Evolutionary conservation across 2,797 vertebrate species (phyloP).

Genomic region (Brachymystax lenok): DNA sequence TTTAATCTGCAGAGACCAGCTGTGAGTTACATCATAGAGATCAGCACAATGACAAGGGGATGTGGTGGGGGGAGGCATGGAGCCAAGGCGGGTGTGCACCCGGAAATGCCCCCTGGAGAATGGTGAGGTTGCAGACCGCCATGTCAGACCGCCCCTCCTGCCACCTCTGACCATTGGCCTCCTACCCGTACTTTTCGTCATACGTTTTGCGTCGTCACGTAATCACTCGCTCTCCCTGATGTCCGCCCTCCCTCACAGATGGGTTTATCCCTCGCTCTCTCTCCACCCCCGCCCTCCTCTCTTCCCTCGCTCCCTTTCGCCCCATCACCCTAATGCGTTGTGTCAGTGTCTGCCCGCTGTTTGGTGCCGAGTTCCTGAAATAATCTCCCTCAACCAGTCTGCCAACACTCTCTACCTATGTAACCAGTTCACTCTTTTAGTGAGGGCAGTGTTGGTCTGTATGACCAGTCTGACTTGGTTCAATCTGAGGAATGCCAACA

Average conservation of each 20-base stretch:
- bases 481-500: neutral
- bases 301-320: slow-evolving; percentile 29
- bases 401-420: neutral
- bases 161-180: slow-evolving; percentile 25
- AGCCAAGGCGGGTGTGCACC: neutral
- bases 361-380: slow-evolving; percentile 55
- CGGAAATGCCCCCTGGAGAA: neutral
- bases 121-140: neutral
- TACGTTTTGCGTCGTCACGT: slow-evolving; percentile 51
- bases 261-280: slow-evolving; percentile 31
- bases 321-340: slow-evolving; percentile 58
- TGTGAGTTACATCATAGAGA: slow-evolving; percentile 70
- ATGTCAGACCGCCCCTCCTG: slow-evolving; percentile 2
- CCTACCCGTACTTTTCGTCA: slow-evolving; percentile 24
- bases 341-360: slow-evolving; percentile 59
- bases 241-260: slow-evolving; percentile 47
- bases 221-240: slow-evolving; percentile 22
- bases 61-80: slow-evolving; percentile 9
- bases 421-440: neutral
- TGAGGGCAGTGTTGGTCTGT: neutral
- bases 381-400: slow-evolving; percentile 30
- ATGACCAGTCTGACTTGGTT: neutral
- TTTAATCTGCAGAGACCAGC: slow-evolving; percentile 68
- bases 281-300: neutral
- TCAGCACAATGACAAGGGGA: neutral